Evolutionary conservation across 1,140 invertebrate species (phyloP).

Genomic region (Cephus cinctus): DNA sequence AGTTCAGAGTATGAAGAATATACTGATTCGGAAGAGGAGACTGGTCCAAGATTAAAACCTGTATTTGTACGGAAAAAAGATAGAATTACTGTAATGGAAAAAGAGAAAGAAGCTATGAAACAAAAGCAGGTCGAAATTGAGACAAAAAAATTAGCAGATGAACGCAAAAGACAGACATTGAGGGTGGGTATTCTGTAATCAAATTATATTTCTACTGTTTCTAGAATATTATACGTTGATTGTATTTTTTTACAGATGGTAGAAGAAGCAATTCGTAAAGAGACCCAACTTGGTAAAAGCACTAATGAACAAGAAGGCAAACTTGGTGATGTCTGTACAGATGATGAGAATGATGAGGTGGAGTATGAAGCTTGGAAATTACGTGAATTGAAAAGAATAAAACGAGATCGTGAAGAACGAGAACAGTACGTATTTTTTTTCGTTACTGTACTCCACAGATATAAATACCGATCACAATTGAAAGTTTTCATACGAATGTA

Average conservation of each 20-base stretch:
- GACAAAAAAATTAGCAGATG: conserved; percentile 64
- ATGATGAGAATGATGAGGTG: conserved; percentile 97
- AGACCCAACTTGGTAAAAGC: conserved; percentile 50
- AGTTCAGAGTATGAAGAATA: conserved; percentile 84
- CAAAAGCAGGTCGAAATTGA: conserved; percentile 74
- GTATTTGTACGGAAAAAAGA: conserved; percentile 96
- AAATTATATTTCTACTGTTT: conserved; percentile 1
- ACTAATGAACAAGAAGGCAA: conserved; percentile 64
- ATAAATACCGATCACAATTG: conserved; percentile 3
- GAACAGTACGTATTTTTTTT: conserved; percentile 71
- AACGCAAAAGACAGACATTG: conserved; percentile 74
- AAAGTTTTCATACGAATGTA: not conserved
- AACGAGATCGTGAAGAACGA: conserved; percentile 91
- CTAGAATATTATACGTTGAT: conserved; percentile 7
- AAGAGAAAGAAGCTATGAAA: conserved; percentile 83
- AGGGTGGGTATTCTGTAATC: conserved; percentile 55
- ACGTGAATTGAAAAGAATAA: conserved; percentile 93
- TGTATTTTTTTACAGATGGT: conserved; percentile 64
- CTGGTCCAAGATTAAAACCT: conserved; percentile 88
- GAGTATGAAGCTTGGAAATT: conserved; percentile 98
- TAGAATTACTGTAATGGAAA: conserved; percentile 92
- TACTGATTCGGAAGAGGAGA: conserved; percentile 86
- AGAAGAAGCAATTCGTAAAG: conserved; percentile 84
- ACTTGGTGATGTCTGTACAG: conserved; percentile 89
- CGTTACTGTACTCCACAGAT: conserved; percentile 2